Conservation (phyloP, 2,888 invertebrate species). For the Tanaodytes sp. region DNA sequence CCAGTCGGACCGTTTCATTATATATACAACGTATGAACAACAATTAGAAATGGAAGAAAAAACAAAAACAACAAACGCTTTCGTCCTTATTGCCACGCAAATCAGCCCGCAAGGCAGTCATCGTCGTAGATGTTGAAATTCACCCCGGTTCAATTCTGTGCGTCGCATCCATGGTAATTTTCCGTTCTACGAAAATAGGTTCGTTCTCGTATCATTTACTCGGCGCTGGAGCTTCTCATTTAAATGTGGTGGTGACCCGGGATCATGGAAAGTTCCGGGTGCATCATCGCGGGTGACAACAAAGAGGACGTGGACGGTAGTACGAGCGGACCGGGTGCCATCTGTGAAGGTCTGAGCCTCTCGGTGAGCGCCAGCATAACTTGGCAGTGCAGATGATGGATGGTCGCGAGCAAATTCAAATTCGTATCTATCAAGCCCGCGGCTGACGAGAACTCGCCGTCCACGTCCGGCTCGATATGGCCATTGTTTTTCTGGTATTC, state of each 20-base stretch:
- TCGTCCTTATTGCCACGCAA: too few relatives aligned
- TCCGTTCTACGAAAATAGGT: slow-evolving; percentile 26
- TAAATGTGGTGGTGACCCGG: slow-evolving; percentile 60
- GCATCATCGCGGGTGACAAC: slow-evolving; percentile 54
- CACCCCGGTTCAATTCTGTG: slow-evolving; percentile 27
- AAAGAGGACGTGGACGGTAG: slow-evolving; percentile 58
- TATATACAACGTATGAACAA: slow-evolving; percentile 45
- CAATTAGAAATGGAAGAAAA: slow-evolving; percentile 28
- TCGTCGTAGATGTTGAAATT: too few relatives aligned
- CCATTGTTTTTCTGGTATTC: slow-evolving; percentile 36
- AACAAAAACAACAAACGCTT: slow-evolving; percentile 38
- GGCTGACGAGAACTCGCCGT: slow-evolving; percentile 65
- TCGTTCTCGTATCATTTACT: too few relatives aligned
- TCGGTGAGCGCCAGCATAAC: slow-evolving; percentile 71
- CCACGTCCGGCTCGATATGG: too few relatives aligned
- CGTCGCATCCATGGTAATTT: neutral
- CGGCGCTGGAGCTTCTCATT: too few relatives aligned
- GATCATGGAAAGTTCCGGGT: slow-evolving; percentile 62
- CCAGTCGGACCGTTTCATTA: slow-evolving; percentile 26
- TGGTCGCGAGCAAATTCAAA: slow-evolving; percentile 70
- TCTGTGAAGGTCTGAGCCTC: slow-evolving; percentile 65
- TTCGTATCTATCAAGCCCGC: slow-evolving; percentile 71
- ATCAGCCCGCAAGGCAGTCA: too few relatives aligned
- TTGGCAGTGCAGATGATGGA: slow-evolving; percentile 71
- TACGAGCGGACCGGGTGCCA: slow-evolving; percentile 63